These are phyloP conservation scores for Anableps anableps DNA, from an alignment of 2,797 vertebrate genomes.

Conservation along the genomic window DNA sequence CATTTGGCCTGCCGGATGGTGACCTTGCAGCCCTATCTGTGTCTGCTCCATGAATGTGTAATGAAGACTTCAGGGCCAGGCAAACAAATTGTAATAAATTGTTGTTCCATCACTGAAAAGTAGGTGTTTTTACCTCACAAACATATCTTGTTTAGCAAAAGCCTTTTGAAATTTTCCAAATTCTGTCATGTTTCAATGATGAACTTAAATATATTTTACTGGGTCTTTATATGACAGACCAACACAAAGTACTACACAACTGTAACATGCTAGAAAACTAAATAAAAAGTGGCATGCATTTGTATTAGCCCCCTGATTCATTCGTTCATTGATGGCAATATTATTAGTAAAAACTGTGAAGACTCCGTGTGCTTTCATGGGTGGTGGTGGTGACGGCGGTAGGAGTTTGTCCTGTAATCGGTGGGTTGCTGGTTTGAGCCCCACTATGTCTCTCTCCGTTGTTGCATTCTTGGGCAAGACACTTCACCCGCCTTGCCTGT, in stretches of 20 bases:
- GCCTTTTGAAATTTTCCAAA: background rate
- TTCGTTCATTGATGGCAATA: too few relatives aligned
- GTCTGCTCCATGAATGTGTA: slow-evolving; percentile 63
- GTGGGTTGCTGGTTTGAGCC: too few relatives aligned
- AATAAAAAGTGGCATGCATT: background rate
- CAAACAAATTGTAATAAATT: slow-evolving; percentile 82
- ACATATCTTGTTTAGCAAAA: background rate
- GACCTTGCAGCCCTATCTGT: slow-evolving; percentile 71
- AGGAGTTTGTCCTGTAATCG: too few relatives aligned
- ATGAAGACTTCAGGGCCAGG: slow-evolving; percentile 82
- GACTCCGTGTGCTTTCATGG: too few relatives aligned
- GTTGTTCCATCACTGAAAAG: slow-evolving; percentile 72
- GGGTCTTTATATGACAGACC: background rate
- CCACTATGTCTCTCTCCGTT: too few relatives aligned
- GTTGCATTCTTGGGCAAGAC: too few relatives aligned
- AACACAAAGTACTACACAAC: background rate
- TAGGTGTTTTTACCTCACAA: slow-evolving; percentile 42
- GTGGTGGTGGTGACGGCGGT: too few relatives aligned
- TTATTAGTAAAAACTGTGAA: too few relatives aligned
- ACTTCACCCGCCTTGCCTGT: too few relatives aligned
- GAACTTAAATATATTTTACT: background rate
- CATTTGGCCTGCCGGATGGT: slow-evolving; percentile 63
- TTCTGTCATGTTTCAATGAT: background rate
- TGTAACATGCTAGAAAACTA: background rate
- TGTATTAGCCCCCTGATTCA: too few relatives aligned